Percentiles rank a stretch among this genome's conserved stretches.
Conservation (phyloP, 2,113 vertebrate genomes). For the Stigmatopora argus region DNA sequence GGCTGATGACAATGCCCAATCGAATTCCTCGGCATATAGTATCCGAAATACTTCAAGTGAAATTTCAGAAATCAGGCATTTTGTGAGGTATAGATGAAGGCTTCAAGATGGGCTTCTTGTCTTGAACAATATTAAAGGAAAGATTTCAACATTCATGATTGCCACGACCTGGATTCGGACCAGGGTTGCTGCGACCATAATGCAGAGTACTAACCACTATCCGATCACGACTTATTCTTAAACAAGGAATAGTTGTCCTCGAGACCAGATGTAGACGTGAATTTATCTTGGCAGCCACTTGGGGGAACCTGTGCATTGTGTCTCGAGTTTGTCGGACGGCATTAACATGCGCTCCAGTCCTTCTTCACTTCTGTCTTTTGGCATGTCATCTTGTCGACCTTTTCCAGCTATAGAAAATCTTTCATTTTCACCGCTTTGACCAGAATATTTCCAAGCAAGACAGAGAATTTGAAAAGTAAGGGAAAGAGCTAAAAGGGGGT, state of each 20-base stretch:
- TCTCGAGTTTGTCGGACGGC: neutral
- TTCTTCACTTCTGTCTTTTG: neutral
- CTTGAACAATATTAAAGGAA: too few species aligned
- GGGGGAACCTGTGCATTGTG: neutral
- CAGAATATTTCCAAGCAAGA: neutral
- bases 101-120: too few species aligned
- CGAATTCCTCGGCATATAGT: too few species aligned
- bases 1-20: too few species aligned
- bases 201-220: slow-evolving; percentile 65
- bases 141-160: too few species aligned
- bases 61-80: too few species aligned
- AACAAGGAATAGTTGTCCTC: too few species aligned
- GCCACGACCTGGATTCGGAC: slow-evolving; percentile 82
- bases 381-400: neutral
- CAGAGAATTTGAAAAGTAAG: slow-evolving; percentile 12
- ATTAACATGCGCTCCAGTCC: neutral
- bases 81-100: too few species aligned
- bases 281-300: neutral
- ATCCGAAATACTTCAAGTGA: too few species aligned
- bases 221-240: slow-evolving; percentile 30
- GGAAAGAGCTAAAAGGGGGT: neutral
- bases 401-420: neutral
- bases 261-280: neutral
- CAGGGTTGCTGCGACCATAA: slow-evolving; percentile 81
- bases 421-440: neutral